Conservation (phyloP, 1,140 invertebrate species). For the Drosophila lowei region DNA sequence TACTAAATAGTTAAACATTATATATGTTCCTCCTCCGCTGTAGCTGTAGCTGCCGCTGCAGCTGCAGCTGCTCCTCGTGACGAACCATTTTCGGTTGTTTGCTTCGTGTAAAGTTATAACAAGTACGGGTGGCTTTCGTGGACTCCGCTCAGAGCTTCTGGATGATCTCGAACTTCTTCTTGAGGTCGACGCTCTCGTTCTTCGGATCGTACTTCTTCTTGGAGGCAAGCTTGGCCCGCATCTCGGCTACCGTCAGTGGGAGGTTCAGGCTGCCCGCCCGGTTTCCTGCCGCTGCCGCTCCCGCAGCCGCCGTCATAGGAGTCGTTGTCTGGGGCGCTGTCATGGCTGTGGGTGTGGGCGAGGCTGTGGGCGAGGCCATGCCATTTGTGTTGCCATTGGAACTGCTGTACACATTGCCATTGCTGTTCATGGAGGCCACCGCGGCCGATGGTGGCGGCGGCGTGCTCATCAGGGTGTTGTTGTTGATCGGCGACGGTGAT, state of each 20-base stretch:
- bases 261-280: slow-evolving; percentile 86
- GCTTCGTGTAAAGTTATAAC: slow-evolving; percentile 51
- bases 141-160: slow-evolving; percentile 88
- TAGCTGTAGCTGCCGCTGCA: slow-evolving; percentile 24
- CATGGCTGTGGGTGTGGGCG: slow-evolving; percentile 47
- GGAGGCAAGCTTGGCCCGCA: slow-evolving; percentile 91
- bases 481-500: slow-evolving; percentile 55
- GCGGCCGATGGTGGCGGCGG: slow-evolving; percentile 67
- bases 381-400: slow-evolving; percentile 50
- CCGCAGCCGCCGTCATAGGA: neutral
- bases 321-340: neutral
- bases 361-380: slow-evolving; percentile 29
- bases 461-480: slow-evolving; percentile 60
- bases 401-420: slow-evolving; percentile 66
- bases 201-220: slow-evolving; percentile 95
- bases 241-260: slow-evolving; percentile 93
- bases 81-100: neutral
- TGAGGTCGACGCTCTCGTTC: slow-evolving; percentile 93
- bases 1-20: slow-evolving; percentile 68
- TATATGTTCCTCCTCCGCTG: slow-evolving; percentile 38
- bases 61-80: slow-evolving; percentile 6
- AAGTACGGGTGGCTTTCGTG: slow-evolving; percentile 39
- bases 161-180: slow-evolving; percentile 96
- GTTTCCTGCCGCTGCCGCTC: slow-evolving; percentile 29
- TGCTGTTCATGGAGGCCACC: slow-evolving; percentile 59